phyloP scores from a whole-genome alignment of 2,888 invertebrate genomes.

The Melieria crassipennis region DNA sequence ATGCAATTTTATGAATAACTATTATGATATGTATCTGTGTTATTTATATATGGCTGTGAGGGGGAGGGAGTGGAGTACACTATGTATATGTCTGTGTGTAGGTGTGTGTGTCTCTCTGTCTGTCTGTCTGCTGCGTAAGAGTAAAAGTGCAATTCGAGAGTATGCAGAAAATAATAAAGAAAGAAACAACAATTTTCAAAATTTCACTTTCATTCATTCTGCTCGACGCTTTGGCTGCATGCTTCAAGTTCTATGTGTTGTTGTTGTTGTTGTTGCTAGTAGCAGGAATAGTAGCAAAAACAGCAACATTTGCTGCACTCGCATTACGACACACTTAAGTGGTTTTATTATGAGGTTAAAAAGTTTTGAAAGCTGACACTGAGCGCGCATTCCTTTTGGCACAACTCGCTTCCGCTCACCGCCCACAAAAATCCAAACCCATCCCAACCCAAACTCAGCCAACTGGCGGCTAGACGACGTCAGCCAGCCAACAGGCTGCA shows the following conservation, averaged over 20 bases:
- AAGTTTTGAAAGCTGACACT: conserved; percentile 46
- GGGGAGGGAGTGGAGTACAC: no score
- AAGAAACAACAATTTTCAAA: no score
- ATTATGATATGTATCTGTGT: no score
- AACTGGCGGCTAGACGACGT: background rate
- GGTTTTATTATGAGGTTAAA: conserved; percentile 59
- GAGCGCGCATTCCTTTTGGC: conserved; percentile 27
- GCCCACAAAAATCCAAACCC: background rate
- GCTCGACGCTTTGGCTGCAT: background rate
- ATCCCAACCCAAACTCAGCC: background rate
- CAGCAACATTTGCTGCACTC: conserved; percentile 21
- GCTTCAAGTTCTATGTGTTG: conserved; percentile 18
- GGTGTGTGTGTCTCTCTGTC: conserved; percentile 36
- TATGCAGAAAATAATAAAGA: no score
- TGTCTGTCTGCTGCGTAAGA: conserved; percentile 15
- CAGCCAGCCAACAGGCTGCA: conserved; percentile 24
- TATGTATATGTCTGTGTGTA: background rate
- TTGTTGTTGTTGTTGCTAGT: conserved; percentile 14
- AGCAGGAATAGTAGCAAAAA: no score
- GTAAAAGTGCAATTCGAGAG: no score
- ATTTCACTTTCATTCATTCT: no score
- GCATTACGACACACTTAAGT: conserved; percentile 60
- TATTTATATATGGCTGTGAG: no score
- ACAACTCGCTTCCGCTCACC: conserved; percentile 12
- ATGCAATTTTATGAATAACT: no score